Percentiles rank a stretch among this genome's conserved stretches.
Evolutionary conservation across 2,797 vertebrate species (phyloP).

Genomic region (Cheirogaleus major): DNA sequence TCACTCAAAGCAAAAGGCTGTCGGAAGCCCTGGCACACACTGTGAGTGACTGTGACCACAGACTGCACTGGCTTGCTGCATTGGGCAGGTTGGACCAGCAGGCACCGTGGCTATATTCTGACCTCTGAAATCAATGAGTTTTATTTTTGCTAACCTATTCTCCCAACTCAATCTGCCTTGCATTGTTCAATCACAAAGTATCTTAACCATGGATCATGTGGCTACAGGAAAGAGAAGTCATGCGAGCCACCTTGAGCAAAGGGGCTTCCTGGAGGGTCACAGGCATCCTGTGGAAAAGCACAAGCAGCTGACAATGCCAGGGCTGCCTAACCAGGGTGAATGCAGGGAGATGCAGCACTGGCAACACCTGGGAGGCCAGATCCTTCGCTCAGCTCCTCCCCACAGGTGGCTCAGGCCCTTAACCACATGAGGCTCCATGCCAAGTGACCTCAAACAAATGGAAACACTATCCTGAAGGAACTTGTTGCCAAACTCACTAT

Average conservation of each 20-base stretch:
- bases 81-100: background rate
- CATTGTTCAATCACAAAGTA: background rate
- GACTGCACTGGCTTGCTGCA: background rate
- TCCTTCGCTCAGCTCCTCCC: background rate
- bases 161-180: background rate
- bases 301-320: background rate
- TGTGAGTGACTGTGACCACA: background rate
- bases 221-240: slow-evolving; percentile 8
- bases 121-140: background rate
- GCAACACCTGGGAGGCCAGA: background rate
- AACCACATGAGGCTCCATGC: background rate
- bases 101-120: background rate
- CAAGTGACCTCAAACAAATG: background rate
- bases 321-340: background rate
- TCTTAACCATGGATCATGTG: background rate
- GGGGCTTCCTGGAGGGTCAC: background rate
- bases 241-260: background rate
- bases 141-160: background rate
- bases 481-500: background rate
- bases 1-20: background rate
- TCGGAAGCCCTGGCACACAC: background rate
- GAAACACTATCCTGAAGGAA: background rate
- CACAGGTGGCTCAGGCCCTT: background rate
- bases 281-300: background rate
- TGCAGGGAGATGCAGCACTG: background rate